Conservation (phyloP, 1,140 invertebrate genomes). For the Drosophila parabipectinata region DNA sequence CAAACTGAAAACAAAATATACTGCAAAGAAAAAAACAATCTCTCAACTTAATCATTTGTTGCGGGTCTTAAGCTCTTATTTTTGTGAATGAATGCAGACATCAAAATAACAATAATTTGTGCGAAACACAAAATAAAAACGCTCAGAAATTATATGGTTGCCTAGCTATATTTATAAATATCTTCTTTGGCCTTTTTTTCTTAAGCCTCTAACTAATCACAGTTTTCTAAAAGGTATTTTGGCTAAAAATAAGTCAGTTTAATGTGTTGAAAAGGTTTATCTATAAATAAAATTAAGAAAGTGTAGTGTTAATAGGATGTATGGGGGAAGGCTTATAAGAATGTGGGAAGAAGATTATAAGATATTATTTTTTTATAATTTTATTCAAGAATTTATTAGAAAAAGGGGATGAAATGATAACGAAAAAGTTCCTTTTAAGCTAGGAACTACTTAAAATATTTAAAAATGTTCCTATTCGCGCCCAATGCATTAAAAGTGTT, state of each 20-base stretch:
- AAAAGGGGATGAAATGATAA: no score
- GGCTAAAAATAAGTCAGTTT: conserved; percentile 31
- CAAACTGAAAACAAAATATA: conserved; percentile 18
- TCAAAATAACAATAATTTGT: conserved; percentile 79
- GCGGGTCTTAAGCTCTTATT: conserved; percentile 37
- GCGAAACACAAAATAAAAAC: conserved; percentile 33
- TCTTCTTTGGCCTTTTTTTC: background rate
- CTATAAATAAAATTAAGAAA: conserved; percentile 29
- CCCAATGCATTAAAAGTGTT: no score
- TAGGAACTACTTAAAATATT: no score
- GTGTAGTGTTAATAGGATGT: conserved; percentile 2
- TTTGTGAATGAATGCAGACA: conserved; percentile 80
- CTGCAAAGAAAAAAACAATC: conserved; percentile 7
- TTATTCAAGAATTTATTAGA: no score
- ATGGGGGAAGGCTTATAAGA: no score
- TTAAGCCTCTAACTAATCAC: conserved; percentile 1
- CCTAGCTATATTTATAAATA: conserved; percentile 13
- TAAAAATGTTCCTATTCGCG: no score
- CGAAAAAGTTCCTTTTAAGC: no score
- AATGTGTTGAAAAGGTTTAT: conserved; percentile 4
- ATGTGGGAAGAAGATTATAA: no score
- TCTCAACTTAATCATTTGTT: conserved; percentile 30
- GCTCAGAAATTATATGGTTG: conserved; percentile 36
- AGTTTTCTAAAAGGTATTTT: conserved; percentile 1
- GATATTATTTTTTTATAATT: no score